Conservation (phyloP, 2,113 vertebrate genomes). For the Crotalus horridus region DNA sequence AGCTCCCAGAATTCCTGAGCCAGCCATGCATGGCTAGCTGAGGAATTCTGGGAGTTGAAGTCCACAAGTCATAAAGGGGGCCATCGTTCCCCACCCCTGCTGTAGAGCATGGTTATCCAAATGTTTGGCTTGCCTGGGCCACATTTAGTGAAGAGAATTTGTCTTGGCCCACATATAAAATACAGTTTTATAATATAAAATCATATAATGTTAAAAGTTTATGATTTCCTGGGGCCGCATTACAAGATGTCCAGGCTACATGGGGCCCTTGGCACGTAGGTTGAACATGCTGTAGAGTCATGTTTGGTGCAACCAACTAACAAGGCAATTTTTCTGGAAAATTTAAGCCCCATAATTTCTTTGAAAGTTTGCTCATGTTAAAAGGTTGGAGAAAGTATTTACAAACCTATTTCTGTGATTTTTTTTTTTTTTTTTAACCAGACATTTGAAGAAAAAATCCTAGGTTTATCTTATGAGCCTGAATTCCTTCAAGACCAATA, state of each 20-base stretch:
- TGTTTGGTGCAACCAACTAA: not conserved
- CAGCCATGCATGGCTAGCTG: not conserved
- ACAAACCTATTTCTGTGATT: not conserved
- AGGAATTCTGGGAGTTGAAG: not conserved
- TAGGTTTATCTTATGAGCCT: not conserved
- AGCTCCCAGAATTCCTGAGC: not conserved
- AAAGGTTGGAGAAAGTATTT: not conserved
- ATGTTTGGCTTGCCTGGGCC: not conserved
- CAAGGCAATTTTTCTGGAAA: not conserved
- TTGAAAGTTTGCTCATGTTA: not conserved
- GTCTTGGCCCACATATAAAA: not conserved
- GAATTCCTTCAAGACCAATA: not conserved
- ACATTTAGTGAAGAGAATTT: not conserved
- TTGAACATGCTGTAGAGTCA: not conserved
- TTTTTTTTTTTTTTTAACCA: not conserved
- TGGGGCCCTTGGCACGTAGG: not conserved
- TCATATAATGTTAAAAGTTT: not conserved
- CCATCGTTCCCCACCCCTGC: not conserved
- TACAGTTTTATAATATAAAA: not conserved
- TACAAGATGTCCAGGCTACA: not conserved
- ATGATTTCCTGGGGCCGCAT: not conserved
- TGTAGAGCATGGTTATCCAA: not conserved
- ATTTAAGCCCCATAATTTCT: not conserved
- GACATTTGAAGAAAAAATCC: not conserved
- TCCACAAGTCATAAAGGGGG: not conserved